Evolutionary conservation across 2,113 vertebrate genomes (phyloP), one percentile per base, ranked within the genome.

Genomic region (Bungarus multicinctus): DNA sequence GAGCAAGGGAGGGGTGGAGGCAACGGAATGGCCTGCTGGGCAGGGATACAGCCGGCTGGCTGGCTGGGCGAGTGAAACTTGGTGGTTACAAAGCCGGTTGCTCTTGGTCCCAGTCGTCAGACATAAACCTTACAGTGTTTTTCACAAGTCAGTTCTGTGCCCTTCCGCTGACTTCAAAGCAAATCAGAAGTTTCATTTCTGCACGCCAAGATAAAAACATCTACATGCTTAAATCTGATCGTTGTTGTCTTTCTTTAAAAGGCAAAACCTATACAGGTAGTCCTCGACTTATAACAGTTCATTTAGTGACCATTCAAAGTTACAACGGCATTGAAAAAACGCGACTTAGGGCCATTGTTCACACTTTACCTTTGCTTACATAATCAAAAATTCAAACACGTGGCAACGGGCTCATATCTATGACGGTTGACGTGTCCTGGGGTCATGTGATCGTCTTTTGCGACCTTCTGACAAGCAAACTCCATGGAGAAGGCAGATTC

Each of bases 371-470:
- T 60, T 60, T 11, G 58, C 25, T 60, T 8, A 27, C 25, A 3
- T 60, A 25, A 60, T 11, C 58, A 30, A 30, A 30, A 12, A n/a
- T n/a, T 14, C 11, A 30, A 30, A 12, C 2, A 2, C 2, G 60
- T 30, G 60, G 27, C 60, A n/a, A 64, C 60, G 1, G 60, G 4
- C 11, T 64, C 27, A 69, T 6, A 69, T 2, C 34, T 69, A 69
- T 69, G 64, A 16, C 5, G 0, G 30, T 1, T 11, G 27, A 10
- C 9, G 0, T 30, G 60, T 64, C 60, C 27, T 3, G 10, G 3
- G 27, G 60, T 64, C 30, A 4, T 3, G 11, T n/a, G 60, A n/a
- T 14, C 30, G 2, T 30, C 12, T 14, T n/a, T n/a, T n/a, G 30
- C 5, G 1, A n/a, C 64, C 64, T n/a, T n/a, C 64, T 69, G 60